A percentile compares a stretch with the other conserved stretches of the same genome.
phyloP scores from a whole-genome alignment of 2,797 vertebrate genomes.

The Typhlichthys subterraneus region DNA sequence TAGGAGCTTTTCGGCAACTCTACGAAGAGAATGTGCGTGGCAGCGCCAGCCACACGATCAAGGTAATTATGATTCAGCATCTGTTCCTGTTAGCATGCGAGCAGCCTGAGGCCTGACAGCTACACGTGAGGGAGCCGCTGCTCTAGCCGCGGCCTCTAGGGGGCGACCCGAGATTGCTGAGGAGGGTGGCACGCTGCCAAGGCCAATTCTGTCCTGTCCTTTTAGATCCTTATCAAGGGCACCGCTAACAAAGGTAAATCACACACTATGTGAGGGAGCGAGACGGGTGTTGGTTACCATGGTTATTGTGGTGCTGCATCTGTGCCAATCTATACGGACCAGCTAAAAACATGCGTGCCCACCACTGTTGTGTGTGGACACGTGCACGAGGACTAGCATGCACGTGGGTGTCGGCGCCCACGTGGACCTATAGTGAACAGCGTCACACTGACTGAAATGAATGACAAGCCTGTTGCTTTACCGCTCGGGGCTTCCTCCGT shows the following conservation, averaged over 20 bases:
- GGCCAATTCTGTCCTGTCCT: slow-evolving; percentile 67
- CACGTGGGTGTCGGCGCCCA: too few relatives aligned
- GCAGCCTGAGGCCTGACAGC: slow-evolving; percentile 29
- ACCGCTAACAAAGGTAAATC: slow-evolving; percentile 63
- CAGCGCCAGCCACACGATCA: slow-evolving; percentile 49
- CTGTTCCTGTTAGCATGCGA: slow-evolving; percentile 63
- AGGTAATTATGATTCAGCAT: slow-evolving; percentile 70
- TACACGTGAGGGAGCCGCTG: neutral
- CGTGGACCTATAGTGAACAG: too few relatives aligned
- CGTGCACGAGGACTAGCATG: too few relatives aligned
- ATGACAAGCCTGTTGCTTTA: too few relatives aligned
- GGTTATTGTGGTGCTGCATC: neutral
- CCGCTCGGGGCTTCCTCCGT: too few relatives aligned
- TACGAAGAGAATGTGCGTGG: slow-evolving; percentile 23
- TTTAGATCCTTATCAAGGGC: slow-evolving; percentile 72
- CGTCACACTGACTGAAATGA: too few relatives aligned
- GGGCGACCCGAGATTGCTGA: neutral
- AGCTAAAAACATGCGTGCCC: too few relatives aligned
- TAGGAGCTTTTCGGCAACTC: slow-evolving; percentile 21
- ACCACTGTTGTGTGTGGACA: too few relatives aligned
- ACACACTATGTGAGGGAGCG: slow-evolving; percentile 30
- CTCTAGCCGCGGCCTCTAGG: slow-evolving; percentile 8
- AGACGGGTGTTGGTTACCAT: neutral
- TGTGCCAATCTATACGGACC: too few relatives aligned
- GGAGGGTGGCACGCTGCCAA: slow-evolving; percentile 59